Conservation (phyloP, 2,113 vertebrate species). For the Corvus hawaiiensis region DNA sequence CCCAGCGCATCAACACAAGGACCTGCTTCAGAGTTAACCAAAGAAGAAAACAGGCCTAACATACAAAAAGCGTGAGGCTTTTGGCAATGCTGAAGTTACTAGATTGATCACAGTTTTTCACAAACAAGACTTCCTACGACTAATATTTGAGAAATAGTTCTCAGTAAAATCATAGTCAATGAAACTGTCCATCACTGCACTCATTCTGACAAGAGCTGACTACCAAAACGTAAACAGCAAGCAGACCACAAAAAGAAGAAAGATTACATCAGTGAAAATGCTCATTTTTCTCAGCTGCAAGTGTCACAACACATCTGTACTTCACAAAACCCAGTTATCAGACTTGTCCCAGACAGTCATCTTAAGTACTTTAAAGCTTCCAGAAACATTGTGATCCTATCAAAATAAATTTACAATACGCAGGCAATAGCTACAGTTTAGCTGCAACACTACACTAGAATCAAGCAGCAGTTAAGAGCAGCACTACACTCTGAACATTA, state of each 20-base stretch:
- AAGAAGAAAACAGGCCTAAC: not conserved
- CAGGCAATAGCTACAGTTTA: not conserved
- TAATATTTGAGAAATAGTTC: not conserved
- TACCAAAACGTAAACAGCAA: not conserved
- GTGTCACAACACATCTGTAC: not conserved
- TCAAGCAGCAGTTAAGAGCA: not conserved
- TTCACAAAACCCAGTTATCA: not conserved
- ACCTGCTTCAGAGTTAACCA: not conserved
- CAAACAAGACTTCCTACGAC: not conserved
- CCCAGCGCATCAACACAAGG: not conserved
- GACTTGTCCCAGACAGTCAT: not conserved
- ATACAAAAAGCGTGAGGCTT: not conserved
- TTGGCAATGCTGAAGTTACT: not conserved
- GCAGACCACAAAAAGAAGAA: not conserved
- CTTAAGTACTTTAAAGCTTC: not conserved
- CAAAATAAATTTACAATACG: not conserved
- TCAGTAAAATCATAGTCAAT: not conserved
- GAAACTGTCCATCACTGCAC: fast-evolving
- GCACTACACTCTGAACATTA: not conserved
- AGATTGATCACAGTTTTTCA: not conserved
- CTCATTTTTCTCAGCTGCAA: not conserved
- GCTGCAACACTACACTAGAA: not conserved
- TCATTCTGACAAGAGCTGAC: not conserved
- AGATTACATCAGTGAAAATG: not conserved
- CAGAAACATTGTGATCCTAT: not conserved